Evolutionary conservation across 2,113 vertebrate species (phyloP), one percentile per base, ranked within the genome.

Genomic region (Gavia stellata): DNA sequence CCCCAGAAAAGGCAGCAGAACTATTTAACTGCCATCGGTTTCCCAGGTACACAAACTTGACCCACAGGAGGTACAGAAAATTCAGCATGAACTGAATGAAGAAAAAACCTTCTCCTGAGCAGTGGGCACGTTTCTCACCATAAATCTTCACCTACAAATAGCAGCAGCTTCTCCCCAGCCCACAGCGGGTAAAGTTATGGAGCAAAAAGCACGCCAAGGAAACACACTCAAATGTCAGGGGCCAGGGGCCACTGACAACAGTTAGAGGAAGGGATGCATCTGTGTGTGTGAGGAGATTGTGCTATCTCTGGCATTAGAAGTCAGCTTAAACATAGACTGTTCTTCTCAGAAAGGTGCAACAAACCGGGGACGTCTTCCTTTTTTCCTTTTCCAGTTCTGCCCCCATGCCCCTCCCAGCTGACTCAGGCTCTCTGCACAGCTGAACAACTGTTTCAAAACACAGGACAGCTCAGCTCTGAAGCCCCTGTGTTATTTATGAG

Each of bases 121-220:
- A 98, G 96, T 17, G 15, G 96, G 91, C 92, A 96, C 45, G 40
- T 92, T 97, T 98, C 97, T 97, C 97, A 98, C 79, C 68, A 80
- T 98, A 97, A 97, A 97, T 97, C 95, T 97, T 81, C 73, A 81
- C 24, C 31, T 19, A 45, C 45, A 63, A 87, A 92, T 28, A 92
- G 45, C 66, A 89, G 68, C 61, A 59, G 44, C 28, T 83, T 77
- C 80, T 92, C 36, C 62, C 18, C 42, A 73, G n/a, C 80, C 91
- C 24, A 61, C 38, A 81, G 61, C 3, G 9, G 29, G n/a, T 65
- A 77, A 67, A 81, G n/a, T 58, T n/a, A 7, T 6, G 14, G 19
- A 90, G 79, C 47, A 86, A 58, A 80, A 80, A 56, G 8, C 42
- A 26, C 24, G 40, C 61, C 45, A 59, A 77, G 50, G 8, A 67